A percentile compares a stretch with the other conserved stretches of the same genome.
Conservation (phyloP, 2,113 vertebrate species). For the Stictonetta naevosa region DNA sequence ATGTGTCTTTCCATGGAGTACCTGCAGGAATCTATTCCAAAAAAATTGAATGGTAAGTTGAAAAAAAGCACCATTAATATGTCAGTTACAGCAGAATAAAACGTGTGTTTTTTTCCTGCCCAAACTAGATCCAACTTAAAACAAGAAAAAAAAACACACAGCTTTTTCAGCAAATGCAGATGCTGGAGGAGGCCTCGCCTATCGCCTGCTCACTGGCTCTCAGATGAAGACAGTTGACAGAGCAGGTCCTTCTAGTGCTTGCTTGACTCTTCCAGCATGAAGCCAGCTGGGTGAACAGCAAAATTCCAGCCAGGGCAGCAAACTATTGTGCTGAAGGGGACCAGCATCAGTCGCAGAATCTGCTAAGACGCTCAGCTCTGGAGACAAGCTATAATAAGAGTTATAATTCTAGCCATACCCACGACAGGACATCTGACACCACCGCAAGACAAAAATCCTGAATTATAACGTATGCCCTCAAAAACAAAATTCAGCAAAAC, state of each 20-base stretch:
- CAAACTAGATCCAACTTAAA: neutral
- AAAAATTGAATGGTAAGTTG: neutral
- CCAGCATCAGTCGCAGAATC: neutral
- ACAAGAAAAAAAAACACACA: neutral
- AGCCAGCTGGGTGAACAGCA: neutral
- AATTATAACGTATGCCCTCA: neutral
- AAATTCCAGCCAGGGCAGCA: neutral
- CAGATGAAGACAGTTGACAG: neutral
- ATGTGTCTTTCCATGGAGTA: neutral
- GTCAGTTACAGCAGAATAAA: neutral
- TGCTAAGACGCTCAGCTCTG: neutral
- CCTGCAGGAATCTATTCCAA: neutral
- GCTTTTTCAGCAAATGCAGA: neutral
- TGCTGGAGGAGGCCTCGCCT: neutral
- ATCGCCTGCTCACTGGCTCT: neutral
- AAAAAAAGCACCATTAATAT: neutral
- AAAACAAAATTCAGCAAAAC: neutral
- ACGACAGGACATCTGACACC: neutral
- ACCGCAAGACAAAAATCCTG: neutral
- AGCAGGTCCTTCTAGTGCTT: rapidly evolving
- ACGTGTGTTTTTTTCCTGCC: neutral
- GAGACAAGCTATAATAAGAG: neutral
- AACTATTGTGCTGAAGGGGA: rapidly evolving
- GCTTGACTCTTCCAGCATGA: neutral
- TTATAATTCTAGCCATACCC: neutral